A percentile compares a stretch with the other conserved stretches of the same genome.
phyloP scores from a whole-genome alignment of 92 coral and sea anemone genomes.

The Siderastrea radians region DNA sequence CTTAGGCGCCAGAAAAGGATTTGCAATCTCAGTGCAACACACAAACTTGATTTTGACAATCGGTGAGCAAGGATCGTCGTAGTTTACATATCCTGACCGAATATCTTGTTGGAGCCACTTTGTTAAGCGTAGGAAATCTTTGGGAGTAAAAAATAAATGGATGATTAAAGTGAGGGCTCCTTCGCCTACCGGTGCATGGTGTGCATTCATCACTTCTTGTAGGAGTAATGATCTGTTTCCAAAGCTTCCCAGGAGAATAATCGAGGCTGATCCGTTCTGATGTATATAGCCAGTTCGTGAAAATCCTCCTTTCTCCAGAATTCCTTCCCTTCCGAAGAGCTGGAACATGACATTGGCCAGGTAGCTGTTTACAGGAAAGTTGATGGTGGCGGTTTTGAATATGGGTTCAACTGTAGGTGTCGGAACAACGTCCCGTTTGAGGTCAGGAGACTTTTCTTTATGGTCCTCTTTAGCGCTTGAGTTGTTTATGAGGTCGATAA shows the following conservation, averaged over 20 bases:
- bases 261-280: slow-evolving; percentile 66
- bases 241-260: slow-evolving; percentile 71
- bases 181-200: slow-evolving; percentile 42
- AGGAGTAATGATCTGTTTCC: slow-evolving; percentile 72
- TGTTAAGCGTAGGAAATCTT: slow-evolving; percentile 69
- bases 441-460: background rate
- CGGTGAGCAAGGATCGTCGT: slow-evolving; percentile 90
- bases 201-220: slow-evolving; percentile 63
- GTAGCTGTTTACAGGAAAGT: slow-evolving; percentile 62
- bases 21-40: slow-evolving; percentile 80
- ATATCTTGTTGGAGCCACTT: slow-evolving; percentile 76
- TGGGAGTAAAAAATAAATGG: slow-evolving; percentile 75
- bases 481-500: slow-evolving; percentile 41
- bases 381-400: slow-evolving; percentile 26
- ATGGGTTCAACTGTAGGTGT: slow-evolving; percentile 13
- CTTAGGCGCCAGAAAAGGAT: slow-evolving; percentile 70
- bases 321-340: slow-evolving; percentile 87
- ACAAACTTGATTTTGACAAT: slow-evolving; percentile 79
- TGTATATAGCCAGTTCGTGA: slow-evolving; percentile 77
- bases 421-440: slow-evolving; percentile 30
- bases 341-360: slow-evolving; percentile 82
- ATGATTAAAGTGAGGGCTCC: slow-evolving; percentile 72
- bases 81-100: slow-evolving; percentile 61
- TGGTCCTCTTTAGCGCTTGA: slow-evolving; percentile 65
- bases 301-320: slow-evolving; percentile 83